Base-by-base conservation (phyloP, 2,888 invertebrate species). In the Pseudococcus viburni region DNA sequence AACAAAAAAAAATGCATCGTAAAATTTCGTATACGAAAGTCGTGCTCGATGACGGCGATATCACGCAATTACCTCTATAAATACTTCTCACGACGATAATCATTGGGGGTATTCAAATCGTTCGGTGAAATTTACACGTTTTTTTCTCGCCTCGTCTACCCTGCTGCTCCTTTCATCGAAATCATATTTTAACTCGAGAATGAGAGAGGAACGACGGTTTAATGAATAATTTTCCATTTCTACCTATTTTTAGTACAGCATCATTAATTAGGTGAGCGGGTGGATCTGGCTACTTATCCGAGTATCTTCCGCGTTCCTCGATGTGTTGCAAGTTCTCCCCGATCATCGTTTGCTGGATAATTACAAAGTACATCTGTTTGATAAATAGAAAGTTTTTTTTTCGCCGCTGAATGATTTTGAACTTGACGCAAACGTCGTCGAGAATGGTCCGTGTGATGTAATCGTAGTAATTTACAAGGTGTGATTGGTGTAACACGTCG, bases 41-140 rank as follows among this genome's bases (percentile, higher is more conserved):
- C 73, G 73, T 73, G 73, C 73, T 73, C 73, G 73, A 73, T 73
- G 33, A 33, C 17, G 33, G 33, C 73, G 73, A 73, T 73, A 73
- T 17, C 33, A 73, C 73, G 73, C 33, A 39, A 73, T 73, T 73
- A 73, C 64, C 11, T 64, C 64, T 64, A 64, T 64, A 64, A 64
- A 64, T 64, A 64, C 64, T 64, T 64, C 64, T 64, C 64, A 64
- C 64, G 64, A 64, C 64, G 9, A 22, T 64, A 64, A 64, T 64
- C 64, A 64, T 22, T 19, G 22, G 19, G 9, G 22, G 8, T 64
- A 22, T 64, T 64, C 19, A 64, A 64, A 64, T 22, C 22, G 22
- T 19, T 64, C 64, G 22, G 64, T 64, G 64, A 64, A 64, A 64
- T 64, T 64, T 64, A 64, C 64, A 22, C 64, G 64, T 12, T 12